Evolutionary conservation across 2,113 vertebrate genomes (phyloP), one percentile per base, ranked within the genome.

Genomic region (Sorex fumeus): DNA sequence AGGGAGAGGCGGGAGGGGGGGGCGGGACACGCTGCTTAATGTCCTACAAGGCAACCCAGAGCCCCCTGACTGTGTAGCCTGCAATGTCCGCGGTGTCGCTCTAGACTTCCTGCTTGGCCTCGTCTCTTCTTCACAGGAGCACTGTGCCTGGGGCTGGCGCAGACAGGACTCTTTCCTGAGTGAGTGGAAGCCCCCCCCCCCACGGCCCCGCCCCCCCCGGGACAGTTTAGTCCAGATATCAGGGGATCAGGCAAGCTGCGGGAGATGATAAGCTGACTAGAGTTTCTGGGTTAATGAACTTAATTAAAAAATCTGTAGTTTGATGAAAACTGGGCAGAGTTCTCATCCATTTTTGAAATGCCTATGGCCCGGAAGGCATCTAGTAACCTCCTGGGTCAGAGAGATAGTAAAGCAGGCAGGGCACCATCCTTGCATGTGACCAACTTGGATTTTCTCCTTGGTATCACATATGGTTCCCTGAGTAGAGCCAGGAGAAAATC

Each of bases 241-340:
- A 9, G 9, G 75, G 77, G 57, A 43, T 93, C 1, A 9, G 82
- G 86, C 88, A 72, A 69, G 34, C 69, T 87, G 71, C 32, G 47
- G 66, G 91, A 90, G 66, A 43, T 69, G 50, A n/a, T 72, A 82
- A 67, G 32, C 16, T 67, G 81, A 77, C 53, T 43, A 34, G 34
- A 66, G 57, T 95, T 96, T 94, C 80, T 87, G 88, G 87, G 69
- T 91, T 93, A 95, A 95, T 93, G 94, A 95, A 86, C 76, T 93
- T 93, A 88, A 85, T 92, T 94, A 11, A 76, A 77, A 87, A 92
- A 94, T 21, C 5, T 1, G 11, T 91, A 30, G 9, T 85, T 88
- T 85, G 83, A 60, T 88, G 76, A 70, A 70, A 88, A 96, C 40
- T 83, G 84, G 85, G 80, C 34, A 71, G 83, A 93, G 77, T 91